Conservation (phyloP, 2,888 invertebrate species). For the Phalangium opilio region DNA sequence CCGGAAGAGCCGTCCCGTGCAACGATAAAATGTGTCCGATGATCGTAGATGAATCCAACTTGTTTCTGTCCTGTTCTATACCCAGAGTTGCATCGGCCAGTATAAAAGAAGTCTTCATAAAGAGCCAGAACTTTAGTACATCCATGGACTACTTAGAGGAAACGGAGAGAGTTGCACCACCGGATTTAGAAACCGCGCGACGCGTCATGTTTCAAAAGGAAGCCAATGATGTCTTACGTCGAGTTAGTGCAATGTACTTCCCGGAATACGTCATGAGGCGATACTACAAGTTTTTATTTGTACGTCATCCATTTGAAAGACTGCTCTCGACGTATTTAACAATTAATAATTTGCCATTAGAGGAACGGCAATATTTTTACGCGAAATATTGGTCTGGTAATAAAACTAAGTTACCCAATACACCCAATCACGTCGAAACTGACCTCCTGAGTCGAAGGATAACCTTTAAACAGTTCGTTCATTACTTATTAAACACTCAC, state of each 20-base stretch:
- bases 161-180: too few species aligned
- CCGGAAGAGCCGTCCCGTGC: slow-evolving; percentile 14
- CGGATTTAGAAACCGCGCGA: too few species aligned
- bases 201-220: slow-evolving; percentile 5
- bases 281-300: slow-evolving; percentile 19
- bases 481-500: slow-evolving; percentile 56
- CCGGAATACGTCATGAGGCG: slow-evolving; percentile 11
- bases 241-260: slow-evolving; percentile 18
- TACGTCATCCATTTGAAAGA: slow-evolving; percentile 20
- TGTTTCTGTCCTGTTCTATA: slow-evolving; percentile 18
- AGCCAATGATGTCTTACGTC: slow-evolving; percentile 14
- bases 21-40: slow-evolving; percentile 19
- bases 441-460: slow-evolving; percentile 31
- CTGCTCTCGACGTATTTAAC: slow-evolving; percentile 19
- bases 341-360: slow-evolving; percentile 14
- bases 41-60: slow-evolving; percentile 16
- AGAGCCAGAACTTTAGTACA: slow-evolving; percentile 8
- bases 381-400: slow-evolving; percentile 5
- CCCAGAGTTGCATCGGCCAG: slow-evolving; percentile 19
- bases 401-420: too few species aligned
- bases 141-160: slow-evolving; percentile 1
- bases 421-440: too few species aligned
- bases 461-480: slow-evolving; percentile 63
- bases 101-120: slow-evolving; percentile 16
- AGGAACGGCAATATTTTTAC: slow-evolving; percentile 16